Evolutionary conservation across 2,113 vertebrate species (phyloP).

Genomic region (Capra hircus): DNA sequence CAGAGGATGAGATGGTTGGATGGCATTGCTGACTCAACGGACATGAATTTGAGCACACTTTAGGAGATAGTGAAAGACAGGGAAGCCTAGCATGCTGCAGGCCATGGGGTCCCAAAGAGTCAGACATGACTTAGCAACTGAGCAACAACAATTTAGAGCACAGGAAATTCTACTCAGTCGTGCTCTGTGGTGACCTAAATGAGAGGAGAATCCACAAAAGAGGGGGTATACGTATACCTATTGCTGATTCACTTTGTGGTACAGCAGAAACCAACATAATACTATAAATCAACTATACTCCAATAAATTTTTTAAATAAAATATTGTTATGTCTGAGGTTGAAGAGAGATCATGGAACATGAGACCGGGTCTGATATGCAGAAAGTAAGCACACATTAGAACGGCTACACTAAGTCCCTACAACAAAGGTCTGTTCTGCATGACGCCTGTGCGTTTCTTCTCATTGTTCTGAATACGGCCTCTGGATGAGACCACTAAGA

Average conservation of each 20-base stretch:
- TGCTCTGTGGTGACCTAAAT: background rate
- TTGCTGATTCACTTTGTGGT: background rate
- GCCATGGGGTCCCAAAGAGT: background rate
- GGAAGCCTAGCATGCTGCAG: background rate
- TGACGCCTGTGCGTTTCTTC: rapidly evolving
- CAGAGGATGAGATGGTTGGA: background rate
- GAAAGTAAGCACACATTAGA: background rate
- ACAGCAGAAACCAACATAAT: background rate
- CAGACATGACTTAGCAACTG: background rate
- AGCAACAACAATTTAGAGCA: background rate
- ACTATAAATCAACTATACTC: background rate
- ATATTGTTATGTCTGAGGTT: background rate
- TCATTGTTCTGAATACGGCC: background rate
- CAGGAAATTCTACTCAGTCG: background rate
- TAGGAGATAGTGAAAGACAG: background rate
- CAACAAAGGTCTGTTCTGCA: background rate
- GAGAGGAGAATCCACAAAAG: background rate
- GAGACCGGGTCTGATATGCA: background rate
- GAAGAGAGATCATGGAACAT: background rate
- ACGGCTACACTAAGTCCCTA: rapidly evolving
- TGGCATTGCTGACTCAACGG: background rate
- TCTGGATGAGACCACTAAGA: background rate
- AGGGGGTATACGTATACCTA: background rate
- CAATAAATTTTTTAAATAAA: background rate
- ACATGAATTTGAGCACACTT: background rate